phyloP scores from a whole-genome alignment of 2,797 vertebrate species.

The Dermochelys coriacea region DNA sequence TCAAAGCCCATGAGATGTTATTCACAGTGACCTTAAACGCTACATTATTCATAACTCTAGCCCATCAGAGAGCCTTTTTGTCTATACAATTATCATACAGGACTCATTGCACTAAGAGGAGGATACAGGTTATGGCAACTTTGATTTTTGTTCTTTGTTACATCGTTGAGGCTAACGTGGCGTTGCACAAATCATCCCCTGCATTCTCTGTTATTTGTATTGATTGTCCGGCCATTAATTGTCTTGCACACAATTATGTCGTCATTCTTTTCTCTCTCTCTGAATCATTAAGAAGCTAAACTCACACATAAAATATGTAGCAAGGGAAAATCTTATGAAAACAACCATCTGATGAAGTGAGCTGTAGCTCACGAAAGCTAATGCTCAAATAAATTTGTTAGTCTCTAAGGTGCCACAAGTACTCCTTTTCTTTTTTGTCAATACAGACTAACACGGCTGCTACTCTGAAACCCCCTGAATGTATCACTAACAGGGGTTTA shows the following conservation, averaged over 20 bases:
- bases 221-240: neutral
- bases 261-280: neutral
- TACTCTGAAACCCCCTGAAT: too few species aligned
- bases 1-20: neutral
- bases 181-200: neutral
- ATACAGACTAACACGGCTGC: too few species aligned
- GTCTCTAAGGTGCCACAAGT: too few species aligned
- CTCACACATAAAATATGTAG: neutral
- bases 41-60: neutral
- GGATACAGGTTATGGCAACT: neutral
- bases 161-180: neutral
- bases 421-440: too few species aligned
- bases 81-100: neutral
- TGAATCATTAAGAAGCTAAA: neutral
- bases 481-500: neutral
- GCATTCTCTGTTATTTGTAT: neutral
- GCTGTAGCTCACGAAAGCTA: too few species aligned
- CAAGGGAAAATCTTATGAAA: neutral
- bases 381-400: too few species aligned
- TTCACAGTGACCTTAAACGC: neutral
- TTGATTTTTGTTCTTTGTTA: neutral
- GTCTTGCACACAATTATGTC: too few species aligned
- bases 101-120: neutral
- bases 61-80: neutral
- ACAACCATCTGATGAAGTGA: too few species aligned